Percentiles rank a stretch among this genome's conserved stretches.
Evolutionary conservation across 2,888 invertebrate species (phyloP).

Genomic region (Drosophila mimica): DNA sequence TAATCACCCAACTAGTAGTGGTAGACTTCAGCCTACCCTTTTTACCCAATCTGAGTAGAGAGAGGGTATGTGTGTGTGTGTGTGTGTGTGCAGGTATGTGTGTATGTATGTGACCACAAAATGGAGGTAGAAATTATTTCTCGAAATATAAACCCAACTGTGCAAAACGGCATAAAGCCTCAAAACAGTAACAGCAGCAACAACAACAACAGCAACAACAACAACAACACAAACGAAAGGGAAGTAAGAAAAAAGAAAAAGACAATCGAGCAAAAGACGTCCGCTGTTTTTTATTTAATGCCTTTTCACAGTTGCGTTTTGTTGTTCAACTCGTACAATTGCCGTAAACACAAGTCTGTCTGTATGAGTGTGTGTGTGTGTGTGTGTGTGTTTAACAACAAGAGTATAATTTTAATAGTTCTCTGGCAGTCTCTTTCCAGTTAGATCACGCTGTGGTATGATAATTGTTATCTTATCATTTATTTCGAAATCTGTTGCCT

Average conservation of each 20-base stretch:
- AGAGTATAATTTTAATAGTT: slow-evolving; percentile 18
- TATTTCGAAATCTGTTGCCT: slow-evolving; percentile 60
- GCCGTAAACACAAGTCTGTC: neutral
- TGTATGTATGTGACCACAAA: neutral
- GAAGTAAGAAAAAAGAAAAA: slow-evolving; percentile 33
- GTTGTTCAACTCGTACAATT: slow-evolving; percentile 20
- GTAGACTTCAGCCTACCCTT: neutral
- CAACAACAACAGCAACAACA: neutral
- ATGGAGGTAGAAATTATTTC: slow-evolving; percentile 51
- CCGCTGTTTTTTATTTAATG: slow-evolving; percentile 49
- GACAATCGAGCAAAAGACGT: slow-evolving; percentile 55
- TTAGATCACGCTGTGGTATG: neutral
- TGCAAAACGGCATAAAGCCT: slow-evolving; percentile 66
- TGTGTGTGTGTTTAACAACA: neutral
- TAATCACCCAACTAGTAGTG: neutral
- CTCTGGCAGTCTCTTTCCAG: slow-evolving; percentile 3
- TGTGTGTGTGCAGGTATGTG: neutral
- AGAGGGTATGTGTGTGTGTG: neutral
- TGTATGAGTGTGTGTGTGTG: neutral
- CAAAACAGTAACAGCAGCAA: slow-evolving; percentile 11
- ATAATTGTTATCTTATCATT: slow-evolving; percentile 64
- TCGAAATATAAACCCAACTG: slow-evolving; percentile 72
- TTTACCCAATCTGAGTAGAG: neutral
- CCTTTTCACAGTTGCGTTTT: slow-evolving; percentile 30
- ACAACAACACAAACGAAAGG: neutral